These are phyloP conservation scores for Drosophila suboccidentalis DNA, from an alignment of 2,888 invertebrate genomes.

Conservation along the genomic window DNA sequence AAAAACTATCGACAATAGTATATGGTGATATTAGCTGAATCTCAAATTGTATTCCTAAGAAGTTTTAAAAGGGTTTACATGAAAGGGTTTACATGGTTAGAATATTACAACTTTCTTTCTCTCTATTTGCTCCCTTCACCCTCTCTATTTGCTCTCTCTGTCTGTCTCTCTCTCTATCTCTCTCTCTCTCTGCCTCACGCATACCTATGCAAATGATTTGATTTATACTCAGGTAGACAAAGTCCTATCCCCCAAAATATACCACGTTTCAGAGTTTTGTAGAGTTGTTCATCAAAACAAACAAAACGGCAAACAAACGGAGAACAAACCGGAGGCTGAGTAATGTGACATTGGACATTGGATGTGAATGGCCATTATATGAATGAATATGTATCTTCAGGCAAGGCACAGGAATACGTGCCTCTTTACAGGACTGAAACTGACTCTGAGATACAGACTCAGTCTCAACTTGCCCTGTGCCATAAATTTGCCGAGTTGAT, in stretches of 20 bases:
- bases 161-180: background rate
- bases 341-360: constrained; percentile 50
- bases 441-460: background rate
- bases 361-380: constrained; percentile 54
- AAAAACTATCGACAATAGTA: background rate
- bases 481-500: constrained; percentile 67
- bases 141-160: background rate
- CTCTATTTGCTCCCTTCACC: background rate
- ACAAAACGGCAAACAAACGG: constrained; percentile 26
- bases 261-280: constrained; percentile 1
- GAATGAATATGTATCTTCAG: constrained; percentile 49
- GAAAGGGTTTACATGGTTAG: background rate
- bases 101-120: background rate
- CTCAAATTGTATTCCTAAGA: background rate
- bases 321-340: constrained; percentile 44
- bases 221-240: constrained; percentile 6
- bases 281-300: constrained; percentile 42
- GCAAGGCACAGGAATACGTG: constrained; percentile 32
- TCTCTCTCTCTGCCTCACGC: background rate
- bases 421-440: constrained; percentile 15
- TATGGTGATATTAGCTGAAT: background rate
- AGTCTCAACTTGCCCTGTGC: constrained; percentile 16
- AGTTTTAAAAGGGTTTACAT: background rate
- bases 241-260: background rate
- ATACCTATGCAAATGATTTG: constrained; percentile 42